Conservation (phyloP, 2,888 invertebrate genomes). For the Phyllotreta striolata region DNA sequence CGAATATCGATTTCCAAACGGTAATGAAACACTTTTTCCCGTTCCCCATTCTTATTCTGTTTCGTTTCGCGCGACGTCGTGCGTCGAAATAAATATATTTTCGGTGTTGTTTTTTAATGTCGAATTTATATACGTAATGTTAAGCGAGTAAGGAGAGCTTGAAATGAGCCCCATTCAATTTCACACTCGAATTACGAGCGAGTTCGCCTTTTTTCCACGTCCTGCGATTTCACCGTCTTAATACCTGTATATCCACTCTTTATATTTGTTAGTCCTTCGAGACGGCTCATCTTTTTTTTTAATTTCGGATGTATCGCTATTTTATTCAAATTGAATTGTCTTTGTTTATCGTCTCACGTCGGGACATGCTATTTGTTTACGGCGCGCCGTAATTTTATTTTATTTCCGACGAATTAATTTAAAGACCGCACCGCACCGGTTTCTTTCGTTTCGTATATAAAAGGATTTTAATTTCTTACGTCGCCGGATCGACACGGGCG, state of each 20-base stretch:
- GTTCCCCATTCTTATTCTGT: conserved; percentile 21
- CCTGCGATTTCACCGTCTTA: conserved; percentile 22
- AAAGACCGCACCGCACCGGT: too few species aligned
- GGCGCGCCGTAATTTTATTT: too few species aligned
- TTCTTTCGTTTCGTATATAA: too few species aligned
- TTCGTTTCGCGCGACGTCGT: background rate
- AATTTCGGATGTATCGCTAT: background rate
- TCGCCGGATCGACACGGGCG: too few species aligned
- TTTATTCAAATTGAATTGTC: background rate
- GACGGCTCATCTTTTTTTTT: conserved; percentile 15
- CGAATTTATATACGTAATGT: conserved; percentile 1
- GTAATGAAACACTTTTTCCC: conserved; percentile 34
- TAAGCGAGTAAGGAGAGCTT: conserved; percentile 14
- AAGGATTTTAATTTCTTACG: too few species aligned
- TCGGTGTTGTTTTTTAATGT: background rate
- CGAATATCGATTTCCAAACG: conserved; percentile 32
- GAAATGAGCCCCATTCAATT: conserved; percentile 34
- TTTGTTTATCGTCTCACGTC: background rate
- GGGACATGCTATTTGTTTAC: background rate
- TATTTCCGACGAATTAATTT: too few species aligned
- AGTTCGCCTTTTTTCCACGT: conserved; percentile 32
- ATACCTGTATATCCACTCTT: conserved; percentile 33
- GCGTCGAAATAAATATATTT: conserved; percentile 6
- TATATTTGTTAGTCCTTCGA: conserved; percentile 24
- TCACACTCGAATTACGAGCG: conserved; percentile 37